Conservation (phyloP, 92 coral and sea anemone genomes). For the Umimayanthus kanabou region DNA sequence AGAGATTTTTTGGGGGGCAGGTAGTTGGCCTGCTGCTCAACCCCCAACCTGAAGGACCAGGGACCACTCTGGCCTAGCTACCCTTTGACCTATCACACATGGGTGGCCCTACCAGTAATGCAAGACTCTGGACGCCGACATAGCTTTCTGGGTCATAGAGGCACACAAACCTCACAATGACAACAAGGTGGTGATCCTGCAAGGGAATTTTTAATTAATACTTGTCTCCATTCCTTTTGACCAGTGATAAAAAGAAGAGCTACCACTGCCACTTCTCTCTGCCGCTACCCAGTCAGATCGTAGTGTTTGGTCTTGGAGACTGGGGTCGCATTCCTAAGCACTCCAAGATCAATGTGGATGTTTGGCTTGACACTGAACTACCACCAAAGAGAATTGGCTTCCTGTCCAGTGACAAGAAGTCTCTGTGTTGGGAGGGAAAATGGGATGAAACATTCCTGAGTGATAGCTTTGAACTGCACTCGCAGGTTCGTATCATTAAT, state of each 20-base stretch:
- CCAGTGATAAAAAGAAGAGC: constrained; percentile 59
- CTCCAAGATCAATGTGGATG: constrained; percentile 59
- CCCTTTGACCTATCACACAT: too few relatives aligned
- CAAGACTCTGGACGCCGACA: too few relatives aligned
- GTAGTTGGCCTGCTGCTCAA: too few relatives aligned
- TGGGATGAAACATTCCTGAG: constrained; percentile 73
- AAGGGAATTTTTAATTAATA: not conserved
- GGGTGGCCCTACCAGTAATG: too few relatives aligned
- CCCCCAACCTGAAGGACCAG: too few relatives aligned
- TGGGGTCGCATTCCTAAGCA: constrained; percentile 56
- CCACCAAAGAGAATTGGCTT: constrained; percentile 78
- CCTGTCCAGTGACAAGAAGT: constrained; percentile 57
- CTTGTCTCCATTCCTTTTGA: not conserved
- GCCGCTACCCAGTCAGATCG: constrained; percentile 85
- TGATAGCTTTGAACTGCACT: constrained; percentile 60
- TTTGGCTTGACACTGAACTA: constrained; percentile 71
- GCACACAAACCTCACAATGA: too few relatives aligned
- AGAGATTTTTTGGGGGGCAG: too few relatives aligned
- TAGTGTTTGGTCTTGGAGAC: constrained; percentile 86
- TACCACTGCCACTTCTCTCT: constrained; percentile 83
- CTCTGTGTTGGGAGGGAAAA: constrained; percentile 72
- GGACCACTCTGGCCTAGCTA: too few relatives aligned
- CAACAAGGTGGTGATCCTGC: too few relatives aligned
- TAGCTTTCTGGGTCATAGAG: too few relatives aligned
- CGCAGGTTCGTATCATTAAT: constrained; percentile 61